These are phyloP conservation scores for Standfussiana lucernea DNA, from an alignment of 2,888 invertebrate genomes.

Conservation along the genomic window DNA sequence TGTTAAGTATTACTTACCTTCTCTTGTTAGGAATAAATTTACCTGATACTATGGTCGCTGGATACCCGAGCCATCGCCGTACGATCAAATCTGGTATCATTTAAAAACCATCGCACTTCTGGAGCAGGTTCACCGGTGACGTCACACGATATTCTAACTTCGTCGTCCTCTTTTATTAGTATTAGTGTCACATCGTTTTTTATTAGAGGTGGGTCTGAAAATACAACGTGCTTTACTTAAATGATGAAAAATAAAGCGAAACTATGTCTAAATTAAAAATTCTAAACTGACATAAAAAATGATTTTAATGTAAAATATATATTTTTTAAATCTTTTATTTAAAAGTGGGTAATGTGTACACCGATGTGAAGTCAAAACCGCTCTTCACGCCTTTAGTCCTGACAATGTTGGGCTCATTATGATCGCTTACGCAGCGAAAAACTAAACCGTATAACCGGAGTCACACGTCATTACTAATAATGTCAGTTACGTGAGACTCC, in stretches of 20 bases:
- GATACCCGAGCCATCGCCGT: constrained; percentile 26
- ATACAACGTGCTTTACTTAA: background rate
- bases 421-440: no score
- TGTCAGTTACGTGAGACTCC: no score
- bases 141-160: constrained; percentile 67
- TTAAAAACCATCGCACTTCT: constrained; percentile 72
- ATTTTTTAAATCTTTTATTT: no score
- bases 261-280: background rate
- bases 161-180: constrained; percentile 62
- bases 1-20: background rate
- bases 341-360: no score
- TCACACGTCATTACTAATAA: no score
- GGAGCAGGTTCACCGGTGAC: constrained; percentile 74
- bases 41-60: constrained; percentile 71
- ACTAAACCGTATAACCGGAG: no score
- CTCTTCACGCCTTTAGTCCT: no score
- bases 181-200: constrained; percentile 37
- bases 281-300: background rate
- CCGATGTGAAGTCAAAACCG: no score
- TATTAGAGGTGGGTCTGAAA: constrained; percentile 75
- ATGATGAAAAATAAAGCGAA: background rate
- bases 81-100: constrained; percentile 59
- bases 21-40: background rate
- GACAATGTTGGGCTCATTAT: no score
- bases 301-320: no score